phyloP scores from a whole-genome alignment of 2,797 vertebrate genomes.

The Manis javanica region DNA sequence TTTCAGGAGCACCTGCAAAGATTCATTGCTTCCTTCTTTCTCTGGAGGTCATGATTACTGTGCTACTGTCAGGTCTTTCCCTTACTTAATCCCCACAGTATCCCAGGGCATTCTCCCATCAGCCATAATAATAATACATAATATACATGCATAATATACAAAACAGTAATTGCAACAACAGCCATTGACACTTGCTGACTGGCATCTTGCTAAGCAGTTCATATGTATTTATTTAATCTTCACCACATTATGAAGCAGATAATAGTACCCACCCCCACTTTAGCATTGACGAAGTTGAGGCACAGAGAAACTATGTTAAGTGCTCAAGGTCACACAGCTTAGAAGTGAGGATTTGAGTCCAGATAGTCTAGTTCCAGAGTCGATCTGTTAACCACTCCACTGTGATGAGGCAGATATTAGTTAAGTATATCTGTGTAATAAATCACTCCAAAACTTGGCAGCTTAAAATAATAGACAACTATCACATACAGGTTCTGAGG shows the following conservation, averaged over 20 bases:
- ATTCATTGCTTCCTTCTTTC: not conserved
- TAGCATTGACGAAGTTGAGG: not conserved
- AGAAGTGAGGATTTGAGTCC: not conserved
- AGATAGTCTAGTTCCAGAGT: not conserved
- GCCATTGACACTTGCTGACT: not conserved
- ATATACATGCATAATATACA: no score
- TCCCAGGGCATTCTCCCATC: not conserved
- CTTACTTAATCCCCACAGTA: not conserved
- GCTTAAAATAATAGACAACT: not conserved
- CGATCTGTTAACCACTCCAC: not conserved
- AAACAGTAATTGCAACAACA: not conserved
- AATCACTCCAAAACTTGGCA: not conserved
- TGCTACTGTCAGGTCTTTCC: not conserved
- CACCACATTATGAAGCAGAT: not conserved
- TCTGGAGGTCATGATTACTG: not conserved
- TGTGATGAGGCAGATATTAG: not conserved
- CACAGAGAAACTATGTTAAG: not conserved
- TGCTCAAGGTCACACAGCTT: not conserved
- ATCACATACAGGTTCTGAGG: not conserved
- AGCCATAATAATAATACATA: not conserved
- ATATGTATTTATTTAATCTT: not conserved
- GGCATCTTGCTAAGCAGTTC: not conserved
- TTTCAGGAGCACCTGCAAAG: not conserved
- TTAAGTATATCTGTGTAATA: not conserved
- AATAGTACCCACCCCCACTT: not conserved